Percentiles rank a stretch among this genome's conserved stretches.
These are phyloP conservation scores for Esox niger DNA, from an alignment of 2,113 vertebrate genomes.

Conservation along the genomic window DNA sequence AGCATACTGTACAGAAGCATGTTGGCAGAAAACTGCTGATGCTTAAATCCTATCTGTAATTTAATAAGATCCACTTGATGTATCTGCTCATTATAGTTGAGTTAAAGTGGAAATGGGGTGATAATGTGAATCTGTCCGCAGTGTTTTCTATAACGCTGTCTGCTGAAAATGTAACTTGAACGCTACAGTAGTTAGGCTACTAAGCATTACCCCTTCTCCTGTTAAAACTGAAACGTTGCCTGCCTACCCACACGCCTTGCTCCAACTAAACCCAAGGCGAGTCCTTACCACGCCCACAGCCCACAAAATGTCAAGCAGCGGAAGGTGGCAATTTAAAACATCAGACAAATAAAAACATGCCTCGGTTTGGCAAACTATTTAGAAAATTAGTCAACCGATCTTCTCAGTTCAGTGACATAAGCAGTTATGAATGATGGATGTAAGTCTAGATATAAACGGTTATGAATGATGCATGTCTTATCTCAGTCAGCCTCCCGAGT, in stretches of 20 bases:
- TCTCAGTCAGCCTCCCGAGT: not conserved
- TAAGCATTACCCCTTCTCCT: not conserved
- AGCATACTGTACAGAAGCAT: not conserved
- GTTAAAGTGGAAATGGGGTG: not conserved
- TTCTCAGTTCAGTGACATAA: too few species aligned
- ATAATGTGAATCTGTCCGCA: not conserved
- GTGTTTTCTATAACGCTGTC: not conserved
- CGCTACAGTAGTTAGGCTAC: not conserved
- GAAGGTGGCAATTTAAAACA: too few species aligned
- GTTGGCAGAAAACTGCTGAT: not conserved
- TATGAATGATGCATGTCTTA: not conserved
- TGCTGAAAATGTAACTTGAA: not conserved
- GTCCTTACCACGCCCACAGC: too few species aligned
- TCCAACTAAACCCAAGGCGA: too few species aligned
- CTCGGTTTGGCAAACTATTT: not conserved
- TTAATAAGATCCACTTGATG: conserved; percentile 2
- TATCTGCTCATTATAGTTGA: not conserved
- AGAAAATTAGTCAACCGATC: too few species aligned
- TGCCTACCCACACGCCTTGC: too few species aligned
- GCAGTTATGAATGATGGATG: too few species aligned
- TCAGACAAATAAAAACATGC: not conserved
- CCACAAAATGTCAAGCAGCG: too few species aligned
- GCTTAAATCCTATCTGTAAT: not conserved
- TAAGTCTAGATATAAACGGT: too few species aligned
- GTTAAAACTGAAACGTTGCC: too few species aligned